Conservation (phyloP, 2,797 vertebrate species). For the Neosilurus hyrtlii region DNA sequence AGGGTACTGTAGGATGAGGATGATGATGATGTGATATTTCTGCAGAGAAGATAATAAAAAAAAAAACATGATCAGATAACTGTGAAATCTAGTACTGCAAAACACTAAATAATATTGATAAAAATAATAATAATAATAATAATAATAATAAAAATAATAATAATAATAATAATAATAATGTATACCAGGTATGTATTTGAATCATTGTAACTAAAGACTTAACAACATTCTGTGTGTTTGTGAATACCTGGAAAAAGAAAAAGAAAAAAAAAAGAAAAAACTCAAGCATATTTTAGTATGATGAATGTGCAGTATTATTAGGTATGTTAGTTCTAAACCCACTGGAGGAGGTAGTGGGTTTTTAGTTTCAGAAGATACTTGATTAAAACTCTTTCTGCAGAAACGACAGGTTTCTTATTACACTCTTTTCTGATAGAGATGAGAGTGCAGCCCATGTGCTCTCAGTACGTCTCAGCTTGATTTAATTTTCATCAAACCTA, state of each 20-base stretch:
- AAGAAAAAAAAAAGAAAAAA: neutral
- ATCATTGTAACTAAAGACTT: neutral
- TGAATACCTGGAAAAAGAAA: neutral
- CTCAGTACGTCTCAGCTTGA: neutral
- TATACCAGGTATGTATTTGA: neutral
- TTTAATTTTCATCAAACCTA: slow-evolving; percentile 28
- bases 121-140: no score
- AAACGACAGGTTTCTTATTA: slow-evolving; percentile 31
- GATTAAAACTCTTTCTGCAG: slow-evolving; percentile 14
- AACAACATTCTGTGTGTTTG: neutral
- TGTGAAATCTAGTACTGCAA: no score
- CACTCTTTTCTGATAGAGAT: neutral
- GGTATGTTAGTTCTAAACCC: neutral
- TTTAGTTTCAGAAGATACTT: neutral
- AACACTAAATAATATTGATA: no score
- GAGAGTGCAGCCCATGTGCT: slow-evolving; percentile 2
- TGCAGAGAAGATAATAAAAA: neutral
- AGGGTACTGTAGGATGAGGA: no score
- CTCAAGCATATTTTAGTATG: neutral
- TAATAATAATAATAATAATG: no score
- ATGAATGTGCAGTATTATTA: neutral
- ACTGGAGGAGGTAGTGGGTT: neutral
- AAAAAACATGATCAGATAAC: neutral
- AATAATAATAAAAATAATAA: no score
- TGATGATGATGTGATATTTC: no score